These are phyloP conservation scores for Aphidius ervi DNA, from an alignment of 1,140 invertebrate genomes.

Conservation along the genomic window DNA sequence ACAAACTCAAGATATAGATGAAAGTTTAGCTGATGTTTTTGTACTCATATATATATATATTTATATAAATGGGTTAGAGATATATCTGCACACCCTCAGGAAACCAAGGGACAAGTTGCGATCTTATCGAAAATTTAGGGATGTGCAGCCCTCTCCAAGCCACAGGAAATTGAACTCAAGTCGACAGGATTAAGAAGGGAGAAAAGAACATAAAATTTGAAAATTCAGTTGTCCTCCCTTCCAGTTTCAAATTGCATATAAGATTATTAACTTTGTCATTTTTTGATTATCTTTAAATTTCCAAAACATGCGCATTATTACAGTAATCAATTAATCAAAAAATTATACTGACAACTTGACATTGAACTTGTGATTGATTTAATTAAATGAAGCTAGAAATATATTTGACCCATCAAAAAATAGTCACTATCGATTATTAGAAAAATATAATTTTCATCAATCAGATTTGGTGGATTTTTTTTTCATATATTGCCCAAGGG, in stretches of 20 bases:
- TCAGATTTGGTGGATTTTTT: no score
- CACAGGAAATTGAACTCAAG: slow-evolving; percentile 41
- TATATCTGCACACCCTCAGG: slow-evolving; percentile 18
- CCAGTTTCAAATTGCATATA: slow-evolving; percentile 2
- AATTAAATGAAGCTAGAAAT: no score
- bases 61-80: slow-evolving; percentile 2
- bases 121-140: slow-evolving; percentile 44
- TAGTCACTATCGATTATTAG: no score
- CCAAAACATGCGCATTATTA: no score
- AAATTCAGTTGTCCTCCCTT: slow-evolving; percentile 11
- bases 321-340: no score
- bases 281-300: not conserved
- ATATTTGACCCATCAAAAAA: no score
- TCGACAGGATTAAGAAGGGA: slow-evolving; percentile 27
- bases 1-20: not conserved
- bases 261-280: slow-evolving; percentile 10
- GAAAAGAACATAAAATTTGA: not conserved
- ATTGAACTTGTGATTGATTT: no score
- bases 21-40: no score
- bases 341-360: no score
- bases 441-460: no score
- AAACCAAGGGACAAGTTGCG: slow-evolving; percentile 40
- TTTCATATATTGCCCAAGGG: no score
- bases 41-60: no score
- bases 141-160: slow-evolving; percentile 24